Base-by-base conservation (phyloP, 2,888 invertebrate species). In the Neoascia interrupta region DNA sequence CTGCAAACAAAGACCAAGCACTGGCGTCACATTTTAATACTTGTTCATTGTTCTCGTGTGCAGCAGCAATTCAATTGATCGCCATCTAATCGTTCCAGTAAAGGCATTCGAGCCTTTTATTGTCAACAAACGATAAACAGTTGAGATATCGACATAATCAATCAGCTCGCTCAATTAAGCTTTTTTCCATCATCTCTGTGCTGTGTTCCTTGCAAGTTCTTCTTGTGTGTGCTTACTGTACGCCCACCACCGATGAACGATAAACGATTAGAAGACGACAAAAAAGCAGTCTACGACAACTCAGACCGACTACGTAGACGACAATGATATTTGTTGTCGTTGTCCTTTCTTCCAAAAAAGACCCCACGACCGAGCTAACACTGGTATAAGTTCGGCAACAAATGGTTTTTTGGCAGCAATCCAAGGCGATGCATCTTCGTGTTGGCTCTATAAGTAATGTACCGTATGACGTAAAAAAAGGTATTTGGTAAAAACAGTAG, bases 391-490 rank as follows among this genome's bases (percentile, higher is more conserved):
- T 3, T 6, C 10, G n/a, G 86, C 86, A 86, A 86, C 86, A 86
- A 86, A 86, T 86, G 85, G 84, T 85, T 85, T 82, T 84, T 85
- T 82, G 84, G 85, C 84, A 83, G 68, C 36, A 56, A 81, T 82
- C 86, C 86, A 86, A 81, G 56, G 21, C 68, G 82, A 84, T 84
- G 83, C 84, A 70, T 64, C 64, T 54, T 73, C 13, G n/a, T n/a
- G n/a, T n/a, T n/a, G n/a, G n/a, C n/a, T n/a, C n/a, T n/a, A n/a
- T n/a, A n/a, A n/a, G n/a, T n/a, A n/a, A n/a, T n/a, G n/a, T n/a
- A n/a, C n/a, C n/a, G n/a, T n/a, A n/a, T n/a, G n/a, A n/a, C n/a
- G n/a, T n/a, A n/a, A n/a, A n/a, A n/a, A n/a, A n/a, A n/a, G n/a
- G n/a, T n/a, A n/a, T n/a, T n/a, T n/a, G n/a, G n/a, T 51, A 73